Percentiles rank a stretch among this genome's conserved stretches.
Conservation (phyloP, 1,140 invertebrate species). For the Brachionus rotundiformis region DNA sequence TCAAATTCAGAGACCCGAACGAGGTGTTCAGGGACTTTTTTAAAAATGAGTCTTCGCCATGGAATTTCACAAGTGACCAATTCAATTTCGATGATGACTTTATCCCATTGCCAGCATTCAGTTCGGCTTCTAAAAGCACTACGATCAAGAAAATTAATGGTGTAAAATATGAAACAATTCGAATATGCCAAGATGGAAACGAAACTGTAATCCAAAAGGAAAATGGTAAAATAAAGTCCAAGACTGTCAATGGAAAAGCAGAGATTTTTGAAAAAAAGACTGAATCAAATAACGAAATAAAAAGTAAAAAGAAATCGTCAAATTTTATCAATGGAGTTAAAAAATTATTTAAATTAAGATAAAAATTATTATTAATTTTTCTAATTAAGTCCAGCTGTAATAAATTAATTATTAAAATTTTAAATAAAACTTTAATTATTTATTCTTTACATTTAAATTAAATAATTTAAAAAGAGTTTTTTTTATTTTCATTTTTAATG, state of each 20-base stretch:
- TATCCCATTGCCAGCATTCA: not conserved
- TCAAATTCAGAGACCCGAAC: not conserved
- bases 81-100: not conserved
- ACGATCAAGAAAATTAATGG: not conserved
- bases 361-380: not conserved
- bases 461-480: no score
- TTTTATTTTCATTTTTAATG: no score
- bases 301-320: not conserved
- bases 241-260: not conserved
- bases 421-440: not conserved
- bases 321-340: not conserved
- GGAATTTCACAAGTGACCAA: not conserved
- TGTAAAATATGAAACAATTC: slow-evolving; percentile 5
- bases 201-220: slow-evolving; percentile 20
- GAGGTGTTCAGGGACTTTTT: slow-evolving; percentile 31
- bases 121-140: not conserved
- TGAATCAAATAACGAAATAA: not conserved
- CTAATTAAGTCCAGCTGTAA: not conserved
- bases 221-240: not conserved
- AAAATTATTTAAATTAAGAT: not conserved
- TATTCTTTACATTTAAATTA: no score
- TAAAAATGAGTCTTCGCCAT: not conserved
- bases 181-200: not conserved
- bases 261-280: not conserved
- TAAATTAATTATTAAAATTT: no score